Evolutionary conservation across 1,140 invertebrate genomes (phyloP).

Genomic region (Drosophila parabipectinata): DNA sequence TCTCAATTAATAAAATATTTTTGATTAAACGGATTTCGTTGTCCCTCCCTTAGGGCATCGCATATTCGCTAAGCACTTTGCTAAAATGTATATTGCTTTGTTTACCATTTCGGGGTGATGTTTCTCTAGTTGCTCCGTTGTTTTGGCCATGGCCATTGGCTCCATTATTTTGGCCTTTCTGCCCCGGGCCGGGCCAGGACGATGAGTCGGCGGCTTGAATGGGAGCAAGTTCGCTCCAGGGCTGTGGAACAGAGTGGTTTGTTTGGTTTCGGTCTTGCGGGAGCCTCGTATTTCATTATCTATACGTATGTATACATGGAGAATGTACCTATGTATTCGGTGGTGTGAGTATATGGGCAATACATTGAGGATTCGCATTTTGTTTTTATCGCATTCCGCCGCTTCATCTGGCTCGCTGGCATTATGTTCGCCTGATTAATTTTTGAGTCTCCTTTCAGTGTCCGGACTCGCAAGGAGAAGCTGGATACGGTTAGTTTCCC

Average conservation of each 20-base stretch:
- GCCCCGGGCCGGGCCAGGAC: slow-evolving; percentile 24
- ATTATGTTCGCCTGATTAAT: slow-evolving; percentile 78
- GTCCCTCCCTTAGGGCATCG: slow-evolving; percentile 20
- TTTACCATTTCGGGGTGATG: slow-evolving; percentile 33
- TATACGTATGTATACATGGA: slow-evolving; percentile 26
- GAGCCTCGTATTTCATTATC: slow-evolving; percentile 52
- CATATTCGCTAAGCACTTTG: slow-evolving; percentile 24
- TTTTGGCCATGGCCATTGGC: slow-evolving; percentile 48
- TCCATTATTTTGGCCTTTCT: slow-evolving; percentile 52
- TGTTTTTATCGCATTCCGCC: slow-evolving; percentile 68
- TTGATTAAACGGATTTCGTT: not conserved
- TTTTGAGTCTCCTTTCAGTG: slow-evolving; percentile 45
- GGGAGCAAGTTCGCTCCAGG: slow-evolving; percentile 16
- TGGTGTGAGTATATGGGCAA: slow-evolving; percentile 10
- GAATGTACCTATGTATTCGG: not conserved
- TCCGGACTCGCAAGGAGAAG: slow-evolving; percentile 1
- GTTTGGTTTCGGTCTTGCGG: slow-evolving; percentile 26
- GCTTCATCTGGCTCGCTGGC: slow-evolving; percentile 60
- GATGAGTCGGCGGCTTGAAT: not conserved
- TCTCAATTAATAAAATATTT: slow-evolving; percentile 1
- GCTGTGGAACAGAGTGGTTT: slow-evolving; percentile 9
- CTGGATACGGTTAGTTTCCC: slow-evolving; percentile 45
- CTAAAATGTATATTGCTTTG: slow-evolving; percentile 38
- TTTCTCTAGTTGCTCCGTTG: slow-evolving; percentile 29
- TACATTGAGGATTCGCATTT: slow-evolving; percentile 54